Evolutionary conservation across 1,140 invertebrate genomes (phyloP).

Genomic region (Schlechtendalia chinensis): DNA sequence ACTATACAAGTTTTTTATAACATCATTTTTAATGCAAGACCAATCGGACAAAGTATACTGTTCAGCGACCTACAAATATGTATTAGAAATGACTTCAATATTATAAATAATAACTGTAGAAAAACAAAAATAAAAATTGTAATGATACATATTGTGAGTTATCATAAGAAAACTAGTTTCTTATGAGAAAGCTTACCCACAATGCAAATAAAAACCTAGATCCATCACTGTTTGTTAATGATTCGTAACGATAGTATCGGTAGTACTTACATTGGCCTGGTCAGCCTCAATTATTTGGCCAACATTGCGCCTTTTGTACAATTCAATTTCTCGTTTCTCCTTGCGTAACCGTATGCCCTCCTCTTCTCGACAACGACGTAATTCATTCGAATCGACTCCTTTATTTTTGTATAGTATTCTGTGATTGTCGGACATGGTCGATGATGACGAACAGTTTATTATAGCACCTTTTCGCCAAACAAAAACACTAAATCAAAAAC

Average conservation of each 20-base stretch:
- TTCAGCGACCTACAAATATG: background rate
- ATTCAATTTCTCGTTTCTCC: conserved; percentile 89
- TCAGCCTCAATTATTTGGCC: conserved; percentile 61
- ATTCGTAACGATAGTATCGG: background rate
- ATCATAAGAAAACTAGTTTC: too few relatives aligned
- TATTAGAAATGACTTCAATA: conserved; percentile 34
- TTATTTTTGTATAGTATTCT: conserved; percentile 95
- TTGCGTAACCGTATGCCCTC: conserved; percentile 94
- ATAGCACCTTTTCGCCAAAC: too few relatives aligned
- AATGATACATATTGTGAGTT: too few relatives aligned
- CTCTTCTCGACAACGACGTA: conserved; percentile 87
- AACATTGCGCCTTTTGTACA: conserved; percentile 90
- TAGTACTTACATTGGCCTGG: conserved; percentile 56
- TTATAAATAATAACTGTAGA: too few relatives aligned
- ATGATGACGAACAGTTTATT: too few relatives aligned
- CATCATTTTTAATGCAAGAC: background rate
- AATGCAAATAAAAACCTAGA: too few relatives aligned
- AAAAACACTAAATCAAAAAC: too few relatives aligned
- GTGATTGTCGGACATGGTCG: conserved; percentile 60
- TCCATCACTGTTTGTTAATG: too few relatives aligned
- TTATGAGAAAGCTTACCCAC: too few relatives aligned
- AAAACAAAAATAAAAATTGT: too few relatives aligned
- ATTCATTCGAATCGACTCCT: conserved; percentile 85
- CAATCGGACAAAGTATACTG: background rate
- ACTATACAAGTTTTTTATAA: conserved; percentile 72